Evolutionary conservation across 2,888 invertebrate species (phyloP).

Genomic region (Ophonus ardosiacus): DNA sequence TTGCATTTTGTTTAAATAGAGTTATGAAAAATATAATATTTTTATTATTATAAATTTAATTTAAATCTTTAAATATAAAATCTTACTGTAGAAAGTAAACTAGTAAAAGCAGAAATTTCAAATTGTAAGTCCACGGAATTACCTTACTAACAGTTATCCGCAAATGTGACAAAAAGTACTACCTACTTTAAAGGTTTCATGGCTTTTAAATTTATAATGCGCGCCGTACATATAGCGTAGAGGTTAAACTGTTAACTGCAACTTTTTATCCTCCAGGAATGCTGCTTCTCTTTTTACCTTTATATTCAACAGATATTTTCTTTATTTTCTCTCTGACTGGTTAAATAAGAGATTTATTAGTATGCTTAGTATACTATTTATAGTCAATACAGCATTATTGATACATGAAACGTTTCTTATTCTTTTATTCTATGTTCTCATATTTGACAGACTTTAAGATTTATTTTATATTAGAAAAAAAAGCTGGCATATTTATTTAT

Average conservation of each 20-base stretch:
- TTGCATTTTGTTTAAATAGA: too few species aligned
- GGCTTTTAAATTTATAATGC: slow-evolving; percentile 38
- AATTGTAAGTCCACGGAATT: slow-evolving; percentile 2
- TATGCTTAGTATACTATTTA: background rate
- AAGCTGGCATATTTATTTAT: too few species aligned
- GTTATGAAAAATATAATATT: too few species aligned
- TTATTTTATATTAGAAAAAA: too few species aligned
- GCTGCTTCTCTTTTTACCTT: slow-evolving; percentile 11
- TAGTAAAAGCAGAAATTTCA: background rate
- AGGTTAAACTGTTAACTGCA: slow-evolving; percentile 43
- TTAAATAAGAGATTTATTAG: background rate
- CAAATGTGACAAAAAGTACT: slow-evolving; percentile 16
- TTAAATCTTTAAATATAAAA: background rate
- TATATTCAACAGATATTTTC: background rate
- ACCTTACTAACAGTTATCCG: slow-evolving; percentile 9
- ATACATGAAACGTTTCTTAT: too few species aligned
- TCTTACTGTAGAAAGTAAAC: background rate
- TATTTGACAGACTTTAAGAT: too few species aligned
- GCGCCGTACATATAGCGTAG: background rate
- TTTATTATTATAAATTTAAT: background rate
- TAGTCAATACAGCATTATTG: too few species aligned
- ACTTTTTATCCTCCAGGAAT: slow-evolving; percentile 22
- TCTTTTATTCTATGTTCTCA: background rate
- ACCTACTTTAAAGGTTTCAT: slow-evolving; percentile 6
- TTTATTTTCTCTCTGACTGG: background rate